A percentile compares a stretch with the other conserved stretches of the same genome.
phyloP scores from a whole-genome alignment of 1,140 invertebrate genomes.

The Pteromalus puparum region DNA sequence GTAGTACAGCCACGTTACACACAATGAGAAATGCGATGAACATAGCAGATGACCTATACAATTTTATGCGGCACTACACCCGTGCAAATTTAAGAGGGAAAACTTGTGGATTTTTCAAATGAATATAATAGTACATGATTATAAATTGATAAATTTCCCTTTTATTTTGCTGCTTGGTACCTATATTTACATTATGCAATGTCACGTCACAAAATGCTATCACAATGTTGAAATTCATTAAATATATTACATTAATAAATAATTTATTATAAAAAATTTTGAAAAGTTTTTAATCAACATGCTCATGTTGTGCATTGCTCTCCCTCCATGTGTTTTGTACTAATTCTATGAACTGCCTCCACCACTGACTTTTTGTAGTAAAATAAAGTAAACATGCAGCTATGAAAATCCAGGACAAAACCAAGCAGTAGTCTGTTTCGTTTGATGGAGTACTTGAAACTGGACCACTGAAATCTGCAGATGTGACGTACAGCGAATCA shows the following conservation, averaged over 20 bases:
- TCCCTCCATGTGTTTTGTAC: constrained; percentile 93
- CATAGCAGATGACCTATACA: neutral
- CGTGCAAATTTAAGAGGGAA: neutral
- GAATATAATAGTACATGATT: no score
- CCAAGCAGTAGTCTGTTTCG: constrained; percentile 88
- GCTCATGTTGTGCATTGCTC: constrained; percentile 90
- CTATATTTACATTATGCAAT: constrained; percentile 34
- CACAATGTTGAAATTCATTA: neutral
- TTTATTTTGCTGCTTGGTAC: constrained; percentile 12
- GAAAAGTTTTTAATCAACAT: constrained; percentile 73
- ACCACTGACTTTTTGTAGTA: constrained; percentile 86
- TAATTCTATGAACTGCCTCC: constrained; percentile 88
- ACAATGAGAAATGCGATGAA: neutral
- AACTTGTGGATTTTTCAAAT: neutral
- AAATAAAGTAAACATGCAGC: constrained; percentile 85
- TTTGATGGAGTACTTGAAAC: constrained; percentile 83
- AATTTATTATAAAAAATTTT: constrained; percentile 30
- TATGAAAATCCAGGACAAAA: constrained; percentile 91
- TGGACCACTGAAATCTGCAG: constrained; percentile 87
- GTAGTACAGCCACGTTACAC: neutral
- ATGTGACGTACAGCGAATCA: constrained; percentile 82
- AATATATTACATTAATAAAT: constrained; percentile 32
- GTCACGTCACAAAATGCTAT: constrained; percentile 10
- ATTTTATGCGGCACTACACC: neutral
- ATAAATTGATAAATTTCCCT: neutral